Base-by-base conservation (phyloP, 2,797 vertebrate species). In the Ammospiza maritima region DNA sequence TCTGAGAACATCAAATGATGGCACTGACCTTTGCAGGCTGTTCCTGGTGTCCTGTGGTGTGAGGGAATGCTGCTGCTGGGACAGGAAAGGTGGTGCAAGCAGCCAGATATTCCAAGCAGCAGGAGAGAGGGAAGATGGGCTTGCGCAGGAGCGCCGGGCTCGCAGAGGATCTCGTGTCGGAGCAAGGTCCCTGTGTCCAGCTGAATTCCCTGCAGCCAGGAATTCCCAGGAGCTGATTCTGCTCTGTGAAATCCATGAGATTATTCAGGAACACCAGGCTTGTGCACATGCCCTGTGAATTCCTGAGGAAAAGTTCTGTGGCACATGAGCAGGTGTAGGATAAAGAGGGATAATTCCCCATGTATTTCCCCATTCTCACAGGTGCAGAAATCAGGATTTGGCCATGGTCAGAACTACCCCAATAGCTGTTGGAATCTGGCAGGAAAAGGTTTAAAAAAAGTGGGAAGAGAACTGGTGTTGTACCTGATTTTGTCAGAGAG, bases 201-300 rank as follows among this genome's bases (percentile, higher is more conserved):
- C 80, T 40, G 34, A 27, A 15, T 60, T 87, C 71, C 76, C 61
- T 6, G 0, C 57, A 57, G 70, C 1, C 7, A 40, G 67, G 47
- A n/a, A n/a, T 82, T 85, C 53, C 86, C 53, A 9, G 32, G 67
- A 56, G 64, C 16, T 64, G 1, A 1, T 44, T 15, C 42, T 40
- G 36, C 42, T 1, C 67, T 0, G 3, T 5, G 42, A 20, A 48
- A 38, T 30, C n/a, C 27, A 0, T 1, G 4, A 2, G 34, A 1
- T 64, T 7, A 1, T 13, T 26, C 48, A 3, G 0, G 8, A 11
- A 22, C 57, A 2, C 11, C 23, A 0, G 34, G 32, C 25, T 1
- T 54, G 57, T 5, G 13, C 30, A 1, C 0, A 0, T 27, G 34
- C 14, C 70, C 6, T 0, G 5, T 5, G 42, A 47, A 50, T 57